Evolutionary conservation across 2,888 invertebrate genomes (phyloP).

Genomic region (Leptogaster cylindrica): DNA sequence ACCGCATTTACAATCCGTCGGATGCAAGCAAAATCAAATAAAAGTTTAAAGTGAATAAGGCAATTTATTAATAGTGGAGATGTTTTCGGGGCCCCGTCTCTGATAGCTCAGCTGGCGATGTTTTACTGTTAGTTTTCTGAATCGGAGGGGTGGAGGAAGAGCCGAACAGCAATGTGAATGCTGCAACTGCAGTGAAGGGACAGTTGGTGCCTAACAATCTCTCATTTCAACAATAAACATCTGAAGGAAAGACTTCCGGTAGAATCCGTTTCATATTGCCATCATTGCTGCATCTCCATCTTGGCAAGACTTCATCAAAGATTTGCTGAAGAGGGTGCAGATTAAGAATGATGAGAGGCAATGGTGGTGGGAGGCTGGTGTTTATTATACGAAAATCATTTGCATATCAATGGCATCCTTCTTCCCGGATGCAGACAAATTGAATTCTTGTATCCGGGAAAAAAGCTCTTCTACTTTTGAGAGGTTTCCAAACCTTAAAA

Average conservation of each 20-base stretch:
- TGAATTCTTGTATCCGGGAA: constrained; percentile 37
- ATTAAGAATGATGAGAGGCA: no score
- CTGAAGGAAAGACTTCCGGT: constrained; percentile 1
- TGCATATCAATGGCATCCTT: constrained; percentile 41
- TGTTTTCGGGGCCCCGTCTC: constrained; percentile 4
- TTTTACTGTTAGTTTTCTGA: no score
- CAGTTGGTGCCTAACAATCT: not conserved
- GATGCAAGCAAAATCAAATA: constrained; percentile 30
- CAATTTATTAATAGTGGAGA: constrained; percentile 33
- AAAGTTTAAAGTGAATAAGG: constrained; percentile 38
- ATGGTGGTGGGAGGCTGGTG: no score
- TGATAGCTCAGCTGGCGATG: not conserved
- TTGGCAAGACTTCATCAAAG: no score
- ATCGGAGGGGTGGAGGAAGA: not conserved
- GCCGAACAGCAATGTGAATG: not conserved
- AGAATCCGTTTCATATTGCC: constrained; percentile 6
- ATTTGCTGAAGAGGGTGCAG: no score
- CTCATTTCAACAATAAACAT: constrained; percentile 12
- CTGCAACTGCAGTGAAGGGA: not conserved
- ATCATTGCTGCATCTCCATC: not conserved
- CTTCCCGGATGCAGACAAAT: constrained; percentile 43
- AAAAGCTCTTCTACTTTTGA: constrained; percentile 1
- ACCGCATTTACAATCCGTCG: not conserved
- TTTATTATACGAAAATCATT: constrained; percentile 39
- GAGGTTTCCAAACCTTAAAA: not conserved